Conservation (phyloP, 2,888 invertebrate species). For the Odontothrips loti region DNA sequence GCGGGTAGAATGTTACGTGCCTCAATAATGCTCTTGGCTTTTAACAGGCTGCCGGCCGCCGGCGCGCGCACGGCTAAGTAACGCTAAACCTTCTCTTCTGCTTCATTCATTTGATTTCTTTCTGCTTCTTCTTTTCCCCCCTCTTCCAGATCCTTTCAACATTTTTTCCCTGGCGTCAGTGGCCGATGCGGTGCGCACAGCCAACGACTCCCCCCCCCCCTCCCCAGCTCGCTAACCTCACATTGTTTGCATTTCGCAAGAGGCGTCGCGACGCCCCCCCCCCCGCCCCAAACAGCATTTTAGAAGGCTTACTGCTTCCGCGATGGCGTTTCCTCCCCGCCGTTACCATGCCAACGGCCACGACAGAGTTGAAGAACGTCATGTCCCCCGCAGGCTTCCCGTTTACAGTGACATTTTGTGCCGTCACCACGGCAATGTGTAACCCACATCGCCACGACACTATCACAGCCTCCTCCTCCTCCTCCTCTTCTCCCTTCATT, state of each 20-base stretch:
- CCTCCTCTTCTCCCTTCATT: no score
- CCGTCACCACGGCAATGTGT: not conserved
- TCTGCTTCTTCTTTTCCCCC: no score
- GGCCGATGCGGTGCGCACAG: not conserved
- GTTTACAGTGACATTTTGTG: not conserved
- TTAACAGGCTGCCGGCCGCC: no score
- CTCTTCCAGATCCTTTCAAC: no score
- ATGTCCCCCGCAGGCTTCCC: not conserved
- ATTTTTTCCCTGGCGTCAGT: not conserved
- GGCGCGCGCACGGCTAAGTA: no score
- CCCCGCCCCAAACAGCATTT: not conserved
- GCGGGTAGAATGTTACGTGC: no score
- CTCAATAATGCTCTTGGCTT: no score
- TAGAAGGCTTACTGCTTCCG: not conserved
- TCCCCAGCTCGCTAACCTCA: not conserved
- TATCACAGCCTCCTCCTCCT: no score
- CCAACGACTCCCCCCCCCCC: not conserved
- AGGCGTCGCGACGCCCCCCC: not conserved
- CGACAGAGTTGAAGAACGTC: not conserved
- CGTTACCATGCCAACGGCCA: not conserved
- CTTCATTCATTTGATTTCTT: no score
- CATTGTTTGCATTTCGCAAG: slow-evolving; percentile 26
- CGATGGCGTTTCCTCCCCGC: no score
- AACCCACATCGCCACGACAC: no score
- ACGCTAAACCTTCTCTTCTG: no score